Percentiles rank a stretch among this genome's conserved stretches.
Evolutionary conservation across 2,888 invertebrate species (phyloP).

Genomic region (Timandra comae): DNA sequence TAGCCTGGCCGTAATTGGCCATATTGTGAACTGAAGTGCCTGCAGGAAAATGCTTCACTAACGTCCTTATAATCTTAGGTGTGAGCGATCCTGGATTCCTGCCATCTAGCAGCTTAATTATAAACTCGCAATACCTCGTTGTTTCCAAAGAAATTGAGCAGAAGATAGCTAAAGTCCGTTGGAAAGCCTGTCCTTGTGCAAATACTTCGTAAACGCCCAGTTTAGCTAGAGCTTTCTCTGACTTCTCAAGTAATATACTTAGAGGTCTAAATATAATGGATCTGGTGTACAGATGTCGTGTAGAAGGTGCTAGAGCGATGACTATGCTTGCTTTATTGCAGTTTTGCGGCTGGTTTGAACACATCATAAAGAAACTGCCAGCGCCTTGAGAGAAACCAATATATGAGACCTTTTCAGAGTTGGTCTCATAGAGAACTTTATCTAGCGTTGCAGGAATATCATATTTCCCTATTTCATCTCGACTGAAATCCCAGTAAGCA

Average conservation of each 20-base stretch:
- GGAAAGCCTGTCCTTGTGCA: slow-evolving; percentile 32
- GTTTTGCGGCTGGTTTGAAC: slow-evolving; percentile 78
- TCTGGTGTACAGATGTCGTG: slow-evolving; percentile 58
- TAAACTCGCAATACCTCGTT: slow-evolving; percentile 27
- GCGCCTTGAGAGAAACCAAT: slow-evolving; percentile 88
- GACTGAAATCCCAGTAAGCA: slow-evolving; percentile 79
- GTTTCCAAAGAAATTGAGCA: slow-evolving; percentile 33
- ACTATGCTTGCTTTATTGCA: slow-evolving; percentile 78
- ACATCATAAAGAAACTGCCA: slow-evolving; percentile 80
- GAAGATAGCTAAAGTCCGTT: slow-evolving; percentile 35
- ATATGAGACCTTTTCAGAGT: slow-evolving; percentile 37
- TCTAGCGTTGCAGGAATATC: slow-evolving; percentile 83
- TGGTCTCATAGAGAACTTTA: slow-evolving; percentile 39
- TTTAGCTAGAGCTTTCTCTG: slow-evolving; percentile 24
- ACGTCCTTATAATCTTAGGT: slow-evolving; percentile 25
- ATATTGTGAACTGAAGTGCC: slow-evolving; percentile 46
- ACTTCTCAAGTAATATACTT: slow-evolving; percentile 9
- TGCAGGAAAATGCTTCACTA: slow-evolving; percentile 43
- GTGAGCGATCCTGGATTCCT: slow-evolving; percentile 40
- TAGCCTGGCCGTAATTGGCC: slow-evolving; percentile 45
- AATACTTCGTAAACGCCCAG: slow-evolving; percentile 37
- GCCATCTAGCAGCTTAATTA: slow-evolving; percentile 28
- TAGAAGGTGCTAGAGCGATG: slow-evolving; percentile 80
- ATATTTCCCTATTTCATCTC: slow-evolving; percentile 84
- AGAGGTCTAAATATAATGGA: slow-evolving; percentile 29